Base-by-base conservation (phyloP, 2,888 invertebrate genomes). In the Drosophila macrospina region DNA sequence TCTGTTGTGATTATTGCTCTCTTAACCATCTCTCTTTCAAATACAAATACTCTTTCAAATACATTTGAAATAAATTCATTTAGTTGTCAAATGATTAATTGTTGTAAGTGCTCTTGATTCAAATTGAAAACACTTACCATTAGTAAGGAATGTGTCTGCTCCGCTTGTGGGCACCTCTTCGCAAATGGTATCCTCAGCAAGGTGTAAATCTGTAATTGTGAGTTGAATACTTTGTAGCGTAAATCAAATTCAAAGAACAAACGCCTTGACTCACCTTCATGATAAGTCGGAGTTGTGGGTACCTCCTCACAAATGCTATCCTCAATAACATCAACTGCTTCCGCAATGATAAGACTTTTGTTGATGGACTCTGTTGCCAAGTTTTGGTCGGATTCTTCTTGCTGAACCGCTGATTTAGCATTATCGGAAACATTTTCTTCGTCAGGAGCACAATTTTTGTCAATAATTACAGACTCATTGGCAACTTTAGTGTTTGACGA, bases 271-370 rank as follows among this genome's bases (percentile, higher is more conserved):
- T 54, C 37, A 78, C 84, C 84, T 48, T 55, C 51, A 34, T 42
- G 30, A 42, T 30, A 26, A 48, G 10, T 50, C 42, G 44, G 0
- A 20, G 39, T 47, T 30, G 63, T 42, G 8, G 51, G 26, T 4
- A 69, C 70, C 48, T 67, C 73, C 11, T 83, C 87, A 30, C 86
- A 80, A 30, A 80, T 72, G 55, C 39, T 69, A 16, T 85, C 77
- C 7, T 78, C 87, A 48, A 80, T 65, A 48, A 79, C 28, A 13
- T 36, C 36, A 0, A 34, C 26, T 13, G 39, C 8, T 47, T 50
- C 30, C 16, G 13, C 16, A 7, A 13, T 20, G 13, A 24, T 5
- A 5, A 24, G 11, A 15, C 39, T 61, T 30, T 54, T 34, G 10
- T 28, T n/a, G 0, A 28, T 5, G 4, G n/a, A 5, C n/a, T 52